These are phyloP conservation scores for Brachyistius frenatus DNA, from an alignment of 2,113 vertebrate genomes.

Conservation along the genomic window DNA sequence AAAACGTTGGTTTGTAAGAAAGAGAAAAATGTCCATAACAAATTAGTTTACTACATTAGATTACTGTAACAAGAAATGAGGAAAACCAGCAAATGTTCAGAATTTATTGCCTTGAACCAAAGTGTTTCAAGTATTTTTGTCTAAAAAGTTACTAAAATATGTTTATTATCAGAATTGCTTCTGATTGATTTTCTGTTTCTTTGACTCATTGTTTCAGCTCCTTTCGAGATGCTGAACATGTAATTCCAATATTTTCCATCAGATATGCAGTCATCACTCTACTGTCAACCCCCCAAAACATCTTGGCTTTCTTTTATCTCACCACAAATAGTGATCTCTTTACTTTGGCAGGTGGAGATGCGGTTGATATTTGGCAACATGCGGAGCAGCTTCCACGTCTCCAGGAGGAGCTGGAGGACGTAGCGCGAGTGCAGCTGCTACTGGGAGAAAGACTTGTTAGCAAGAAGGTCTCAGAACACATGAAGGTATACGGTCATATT, in stretches of 20 bases:
- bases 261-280: neutral
- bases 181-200: neutral
- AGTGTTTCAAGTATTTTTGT: too few relatives aligned
- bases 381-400: conserved; percentile 89
- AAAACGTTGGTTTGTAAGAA: neutral
- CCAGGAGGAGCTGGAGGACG: conserved; percentile 91
- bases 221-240: too few relatives aligned
- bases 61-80: too few relatives aligned
- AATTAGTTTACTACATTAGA: too few relatives aligned
- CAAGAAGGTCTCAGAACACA: neutral
- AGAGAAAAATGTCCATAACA: too few relatives aligned
- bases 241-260: neutral
- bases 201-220: too few relatives aligned
- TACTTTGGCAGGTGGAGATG: conserved; percentile 92
- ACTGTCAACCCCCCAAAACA: neutral
- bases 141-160: too few relatives aligned
- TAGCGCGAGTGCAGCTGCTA: conserved; percentile 96
- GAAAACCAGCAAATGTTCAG: too few relatives aligned
- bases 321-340: conserved; percentile 96
- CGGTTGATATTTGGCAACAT: conserved; percentile 93
- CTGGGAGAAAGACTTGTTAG: conserved; percentile 77
- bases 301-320: conserved; percentile 32
- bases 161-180: too few relatives aligned
- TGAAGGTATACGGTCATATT: too few relatives aligned
- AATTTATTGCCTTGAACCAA: too few relatives aligned